phyloP scores from a whole-genome alignment of 2,797 vertebrate genomes.

The Agapornis canus region DNA sequence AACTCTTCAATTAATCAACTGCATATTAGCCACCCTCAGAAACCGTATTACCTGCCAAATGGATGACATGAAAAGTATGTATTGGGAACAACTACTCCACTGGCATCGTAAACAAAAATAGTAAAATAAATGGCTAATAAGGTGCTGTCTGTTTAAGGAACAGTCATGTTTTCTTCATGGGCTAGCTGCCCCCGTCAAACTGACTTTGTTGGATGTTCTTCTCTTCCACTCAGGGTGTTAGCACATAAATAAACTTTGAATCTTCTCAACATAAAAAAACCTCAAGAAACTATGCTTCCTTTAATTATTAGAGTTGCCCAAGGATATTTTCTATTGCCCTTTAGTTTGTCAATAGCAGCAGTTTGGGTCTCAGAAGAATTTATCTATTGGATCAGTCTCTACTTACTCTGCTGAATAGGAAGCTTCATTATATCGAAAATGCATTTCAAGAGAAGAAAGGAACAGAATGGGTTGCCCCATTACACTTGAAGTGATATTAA shows the following conservation, averaged over 20 bases:
- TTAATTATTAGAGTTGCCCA: neutral
- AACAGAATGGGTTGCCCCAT: neutral
- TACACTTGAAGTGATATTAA: neutral
- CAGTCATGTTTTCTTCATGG: neutral
- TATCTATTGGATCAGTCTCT: neutral
- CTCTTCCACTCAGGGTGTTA: neutral
- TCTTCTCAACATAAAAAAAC: neutral
- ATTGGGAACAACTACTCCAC: neutral
- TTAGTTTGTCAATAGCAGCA: neutral
- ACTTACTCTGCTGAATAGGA: neutral
- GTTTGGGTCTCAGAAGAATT: neutral
- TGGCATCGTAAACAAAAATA: neutral
- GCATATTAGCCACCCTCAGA: neutral
- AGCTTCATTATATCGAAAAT: neutral
- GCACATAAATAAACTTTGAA: neutral
- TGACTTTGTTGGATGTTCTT: neutral
- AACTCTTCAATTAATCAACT: slow-evolving; percentile 21
- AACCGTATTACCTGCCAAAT: neutral
- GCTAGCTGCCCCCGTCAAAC: neutral
- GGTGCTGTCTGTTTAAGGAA: neutral
- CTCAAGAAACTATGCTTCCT: neutral
- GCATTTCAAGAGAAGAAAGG: neutral
- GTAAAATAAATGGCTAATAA: slow-evolving; percentile 2
- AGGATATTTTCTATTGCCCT: neutral
- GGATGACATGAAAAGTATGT: neutral